These are phyloP conservation scores for Astyanax mexicanus DNA, from an alignment of 2,797 vertebrate genomes.

Conservation along the genomic window DNA sequence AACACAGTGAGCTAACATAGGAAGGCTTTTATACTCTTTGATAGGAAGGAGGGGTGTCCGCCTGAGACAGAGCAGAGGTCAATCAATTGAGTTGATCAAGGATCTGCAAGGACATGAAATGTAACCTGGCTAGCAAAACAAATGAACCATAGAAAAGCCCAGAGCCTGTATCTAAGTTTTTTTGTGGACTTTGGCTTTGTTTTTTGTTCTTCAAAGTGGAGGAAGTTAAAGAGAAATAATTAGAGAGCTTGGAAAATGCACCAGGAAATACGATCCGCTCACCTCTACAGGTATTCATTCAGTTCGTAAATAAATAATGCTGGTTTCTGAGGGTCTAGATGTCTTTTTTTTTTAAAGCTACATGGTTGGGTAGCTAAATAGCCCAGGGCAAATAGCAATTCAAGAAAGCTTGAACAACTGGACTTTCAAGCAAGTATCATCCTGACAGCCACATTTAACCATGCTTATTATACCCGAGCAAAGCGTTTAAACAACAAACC, in stretches of 20 bases:
- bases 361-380: no score
- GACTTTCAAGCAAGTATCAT: no score
- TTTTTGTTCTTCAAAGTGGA: background rate
- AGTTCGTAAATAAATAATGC: conserved; percentile 43
- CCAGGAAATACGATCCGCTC: conserved; percentile 36
- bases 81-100: background rate
- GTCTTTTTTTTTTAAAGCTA: conserved; percentile 30
- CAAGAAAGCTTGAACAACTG: background rate
- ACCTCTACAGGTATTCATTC: conserved; percentile 34
- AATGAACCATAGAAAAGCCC: background rate
- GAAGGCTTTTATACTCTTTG: no score
- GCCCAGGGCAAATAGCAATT: background rate
- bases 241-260: conserved; percentile 25
- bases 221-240: conserved; percentile 29
- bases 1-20: conserved; percentile 16
- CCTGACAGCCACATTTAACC: no score
- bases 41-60: conserved; percentile 33
- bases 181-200: background rate
- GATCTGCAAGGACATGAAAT: background rate
- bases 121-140: background rate
- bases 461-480: no score
- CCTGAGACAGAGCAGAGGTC: background rate
- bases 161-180: no score
- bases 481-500: no score
- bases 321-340: conserved; percentile 24